These are phyloP conservation scores for Ostrea denselamellosa DNA, from an alignment of 1,140 invertebrate species.

Conservation along the genomic window DNA sequence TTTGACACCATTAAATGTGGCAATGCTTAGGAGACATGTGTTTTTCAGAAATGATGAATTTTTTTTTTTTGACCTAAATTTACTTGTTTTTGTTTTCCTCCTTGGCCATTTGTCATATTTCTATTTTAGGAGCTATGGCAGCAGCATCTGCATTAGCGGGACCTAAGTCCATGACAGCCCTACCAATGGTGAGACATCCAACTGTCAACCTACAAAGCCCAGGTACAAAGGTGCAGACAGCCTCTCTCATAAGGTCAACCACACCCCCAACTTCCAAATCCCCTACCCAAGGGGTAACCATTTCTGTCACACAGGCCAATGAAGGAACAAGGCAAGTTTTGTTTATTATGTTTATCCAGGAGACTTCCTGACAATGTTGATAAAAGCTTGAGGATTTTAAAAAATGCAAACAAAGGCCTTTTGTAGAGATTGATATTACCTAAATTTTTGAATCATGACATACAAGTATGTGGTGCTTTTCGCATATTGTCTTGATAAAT, in stretches of 20 bases:
- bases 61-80: too few species aligned
- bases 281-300: background rate
- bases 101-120: background rate
- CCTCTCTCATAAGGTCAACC: conserved; percentile 38
- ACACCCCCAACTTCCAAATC: conserved; percentile 45
- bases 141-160: conserved; percentile 48
- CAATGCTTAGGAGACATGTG: too few species aligned
- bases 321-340: conserved; percentile 25
- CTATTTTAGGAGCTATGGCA: conserved; percentile 41
- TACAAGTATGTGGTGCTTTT: too few species aligned
- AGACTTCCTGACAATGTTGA: too few species aligned
- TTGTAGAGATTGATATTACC: too few species aligned
- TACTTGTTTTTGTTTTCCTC: too few species aligned
- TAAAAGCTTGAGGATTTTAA: background rate
- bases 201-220: conserved; percentile 29
- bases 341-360: too few species aligned
- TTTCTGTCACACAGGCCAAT: conserved; percentile 38
- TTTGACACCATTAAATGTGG: too few species aligned
- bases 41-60: too few species aligned
- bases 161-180: conserved; percentile 46
- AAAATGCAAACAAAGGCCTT: too few species aligned
- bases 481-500: too few species aligned
- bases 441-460: too few species aligned
- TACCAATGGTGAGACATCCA: conserved; percentile 35
- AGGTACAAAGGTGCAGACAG: conserved; percentile 6